These are phyloP conservation scores for Cochlearius cochlearius DNA, from an alignment of 2,113 vertebrate genomes.

Conservation along the genomic window DNA sequence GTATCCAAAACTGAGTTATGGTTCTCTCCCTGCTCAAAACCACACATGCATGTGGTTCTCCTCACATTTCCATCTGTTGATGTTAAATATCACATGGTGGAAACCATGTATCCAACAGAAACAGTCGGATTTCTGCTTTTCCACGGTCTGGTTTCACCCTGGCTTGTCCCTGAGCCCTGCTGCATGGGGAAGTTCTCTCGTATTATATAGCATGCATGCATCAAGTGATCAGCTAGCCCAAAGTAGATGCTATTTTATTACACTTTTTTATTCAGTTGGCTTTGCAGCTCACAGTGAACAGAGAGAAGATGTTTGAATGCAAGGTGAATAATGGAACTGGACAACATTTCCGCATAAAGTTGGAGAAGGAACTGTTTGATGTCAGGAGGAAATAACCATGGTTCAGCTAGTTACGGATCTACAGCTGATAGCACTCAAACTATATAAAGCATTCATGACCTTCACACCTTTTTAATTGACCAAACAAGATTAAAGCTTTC, in stretches of 20 bases:
- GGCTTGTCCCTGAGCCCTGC: background rate
- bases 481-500: constrained; percentile 16
- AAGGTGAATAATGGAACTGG: background rate
- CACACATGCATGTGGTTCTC: background rate
- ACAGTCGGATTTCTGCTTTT: background rate
- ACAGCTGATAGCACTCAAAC: background rate
- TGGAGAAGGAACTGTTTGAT: background rate
- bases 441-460: constrained; percentile 21
- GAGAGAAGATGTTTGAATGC: background rate
- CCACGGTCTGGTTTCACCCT: background rate
- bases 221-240: background rate
- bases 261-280: background rate
- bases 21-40: background rate
- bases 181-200: background rate
- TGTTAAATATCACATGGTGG: background rate
- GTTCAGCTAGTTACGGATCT: background rate
- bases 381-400: background rate
- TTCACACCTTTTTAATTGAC: constrained; percentile 56
- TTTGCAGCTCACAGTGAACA: background rate
- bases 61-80: background rate
- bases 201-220: background rate
- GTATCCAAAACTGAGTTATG: background rate
- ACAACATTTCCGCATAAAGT: background rate
- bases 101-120: background rate
- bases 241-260: background rate